Conservation (phyloP, 2,797 vertebrate species). For the Cuculus canorus region DNA sequence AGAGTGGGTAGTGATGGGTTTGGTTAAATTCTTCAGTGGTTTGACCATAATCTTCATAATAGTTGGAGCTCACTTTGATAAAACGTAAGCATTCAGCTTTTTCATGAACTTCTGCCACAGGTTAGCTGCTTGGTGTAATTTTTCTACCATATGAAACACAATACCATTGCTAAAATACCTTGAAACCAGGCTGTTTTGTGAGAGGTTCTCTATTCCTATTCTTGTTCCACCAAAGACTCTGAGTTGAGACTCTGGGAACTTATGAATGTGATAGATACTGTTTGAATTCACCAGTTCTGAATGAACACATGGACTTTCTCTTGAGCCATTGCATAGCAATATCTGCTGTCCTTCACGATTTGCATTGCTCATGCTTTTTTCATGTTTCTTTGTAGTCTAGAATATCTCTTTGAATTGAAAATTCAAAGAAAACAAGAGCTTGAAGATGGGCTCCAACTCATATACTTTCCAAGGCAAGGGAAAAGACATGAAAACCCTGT, state of each 20-base stretch:
- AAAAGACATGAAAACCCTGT: background rate
- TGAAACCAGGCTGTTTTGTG: background rate
- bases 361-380: background rate
- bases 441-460: background rate
- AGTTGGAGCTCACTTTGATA: background rate
- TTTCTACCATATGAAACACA: background rate
- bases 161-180: background rate
- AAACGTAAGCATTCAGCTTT: background rate
- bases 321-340: background rate
- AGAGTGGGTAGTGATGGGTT: background rate
- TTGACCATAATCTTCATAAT: background rate
- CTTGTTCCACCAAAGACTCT: background rate
- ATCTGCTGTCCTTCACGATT: background rate
- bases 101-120: background rate
- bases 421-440: background rate
- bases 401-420: background rate
- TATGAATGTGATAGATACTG: background rate
- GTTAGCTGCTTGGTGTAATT: background rate
- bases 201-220: background rate
- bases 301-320: background rate
- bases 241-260: background rate
- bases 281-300: background rate
- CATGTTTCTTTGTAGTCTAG: background rate
- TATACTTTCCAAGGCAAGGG: background rate
- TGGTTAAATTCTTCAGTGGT: background rate